phyloP scores from a whole-genome alignment of 1,140 invertebrate genomes.

The Pogonomyrmex barbatus region DNA sequence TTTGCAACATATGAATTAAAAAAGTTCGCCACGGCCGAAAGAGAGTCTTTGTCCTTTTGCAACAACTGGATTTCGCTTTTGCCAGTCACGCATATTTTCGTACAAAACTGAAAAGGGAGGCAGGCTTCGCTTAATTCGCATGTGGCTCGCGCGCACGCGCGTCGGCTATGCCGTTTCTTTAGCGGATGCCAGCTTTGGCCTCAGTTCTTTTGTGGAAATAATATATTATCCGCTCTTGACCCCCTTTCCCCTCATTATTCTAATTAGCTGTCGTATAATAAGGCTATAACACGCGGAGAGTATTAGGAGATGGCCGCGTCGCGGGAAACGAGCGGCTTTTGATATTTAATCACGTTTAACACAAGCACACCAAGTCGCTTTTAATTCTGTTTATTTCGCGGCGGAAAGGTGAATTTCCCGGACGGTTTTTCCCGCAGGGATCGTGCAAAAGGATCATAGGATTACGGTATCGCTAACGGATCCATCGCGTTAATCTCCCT shows the following conservation, averaged over 20 bases:
- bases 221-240: constrained; percentile 77
- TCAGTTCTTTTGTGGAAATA: constrained; percentile 56
- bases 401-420: constrained; percentile 72
- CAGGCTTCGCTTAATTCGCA: constrained; percentile 16
- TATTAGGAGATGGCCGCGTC: constrained; percentile 34
- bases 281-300: constrained; percentile 68
- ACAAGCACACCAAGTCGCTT: constrained; percentile 76
- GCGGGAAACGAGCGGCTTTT: constrained; percentile 76
- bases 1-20: neutral
- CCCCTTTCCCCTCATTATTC: constrained; percentile 63
- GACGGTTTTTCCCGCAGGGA: constrained; percentile 49
- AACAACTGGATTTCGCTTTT: neutral
- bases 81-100: constrained; percentile 18
- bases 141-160: neutral
- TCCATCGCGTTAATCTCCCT: constrained; percentile 46
- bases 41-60: neutral
- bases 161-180: constrained; percentile 39
- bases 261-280: constrained; percentile 83
- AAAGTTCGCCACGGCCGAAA: neutral
- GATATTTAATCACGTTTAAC: constrained; percentile 85
- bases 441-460: constrained; percentile 61
- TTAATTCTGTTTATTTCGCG: constrained; percentile 83
- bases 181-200: constrained; percentile 32
- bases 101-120: constrained; percentile 28
- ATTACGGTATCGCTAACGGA: constrained; percentile 57